These are phyloP conservation scores for Drosophila pseudotalamancana DNA, from an alignment of 2,888 invertebrate species.

Conservation along the genomic window DNA sequence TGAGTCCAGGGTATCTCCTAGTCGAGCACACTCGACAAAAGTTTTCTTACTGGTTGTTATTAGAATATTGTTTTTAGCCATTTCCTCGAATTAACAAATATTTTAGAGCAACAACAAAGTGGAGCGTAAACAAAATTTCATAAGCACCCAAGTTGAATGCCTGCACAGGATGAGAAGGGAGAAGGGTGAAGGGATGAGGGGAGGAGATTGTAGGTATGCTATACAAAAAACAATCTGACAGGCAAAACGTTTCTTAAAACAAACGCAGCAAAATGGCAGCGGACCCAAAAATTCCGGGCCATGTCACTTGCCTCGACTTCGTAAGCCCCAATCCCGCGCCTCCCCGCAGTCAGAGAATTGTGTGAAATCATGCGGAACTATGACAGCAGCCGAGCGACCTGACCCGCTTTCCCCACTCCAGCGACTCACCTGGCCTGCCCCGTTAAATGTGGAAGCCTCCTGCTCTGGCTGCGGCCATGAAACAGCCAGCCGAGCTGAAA, in stretches of 20 bases:
- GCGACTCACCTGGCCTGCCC: not conserved
- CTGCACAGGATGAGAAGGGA: not conserved
- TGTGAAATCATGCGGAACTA: slow-evolving; percentile 70
- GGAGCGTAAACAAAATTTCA: slow-evolving; percentile 34
- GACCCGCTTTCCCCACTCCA: not conserved
- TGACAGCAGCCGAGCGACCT: slow-evolving; percentile 60
- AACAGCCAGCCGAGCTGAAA: slow-evolving; percentile 56
- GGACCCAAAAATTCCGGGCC: slow-evolving; percentile 55
- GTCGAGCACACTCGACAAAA: too few species aligned
- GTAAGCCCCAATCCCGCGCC: not conserved
- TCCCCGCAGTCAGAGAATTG: slow-evolving; percentile 49
- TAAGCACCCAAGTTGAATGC: not conserved
- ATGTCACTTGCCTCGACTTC: slow-evolving; percentile 47
- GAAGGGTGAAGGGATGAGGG: too few species aligned
- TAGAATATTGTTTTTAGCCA: too few species aligned
- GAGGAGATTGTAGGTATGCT: too few species aligned
- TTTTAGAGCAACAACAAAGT: slow-evolving; percentile 52
- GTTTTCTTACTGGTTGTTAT: too few species aligned
- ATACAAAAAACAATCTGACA: slow-evolving; percentile 64
- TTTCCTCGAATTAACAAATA: slow-evolving; percentile 31
- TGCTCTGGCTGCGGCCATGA: slow-evolving; percentile 76
- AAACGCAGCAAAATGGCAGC: slow-evolving; percentile 52
- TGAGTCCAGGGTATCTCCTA: too few species aligned
- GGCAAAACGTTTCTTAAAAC: slow-evolving; percentile 73
- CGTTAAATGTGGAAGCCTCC: slow-evolving; percentile 38